Conservation (phyloP, 2,888 invertebrate genomes). For the Argyra leucocephala region DNA sequence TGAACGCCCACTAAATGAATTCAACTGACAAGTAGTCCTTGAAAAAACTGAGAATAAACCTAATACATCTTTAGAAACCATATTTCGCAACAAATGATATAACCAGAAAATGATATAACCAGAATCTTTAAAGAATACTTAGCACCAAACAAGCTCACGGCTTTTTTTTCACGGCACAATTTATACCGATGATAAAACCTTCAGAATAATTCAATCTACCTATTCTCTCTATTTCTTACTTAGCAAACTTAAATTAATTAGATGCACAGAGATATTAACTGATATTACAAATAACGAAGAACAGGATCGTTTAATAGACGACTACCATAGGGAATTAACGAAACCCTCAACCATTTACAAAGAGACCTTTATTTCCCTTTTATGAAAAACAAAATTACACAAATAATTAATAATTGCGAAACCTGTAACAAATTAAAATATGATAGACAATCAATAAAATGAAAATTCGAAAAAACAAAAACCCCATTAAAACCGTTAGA, state of each 20-base stretch:
- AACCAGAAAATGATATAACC: not conserved
- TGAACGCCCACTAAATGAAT: too few species aligned
- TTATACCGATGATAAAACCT: conserved; percentile 19
- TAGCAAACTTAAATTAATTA: conserved; percentile 16
- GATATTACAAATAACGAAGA: conserved; percentile 12
- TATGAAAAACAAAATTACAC: conserved; percentile 19
- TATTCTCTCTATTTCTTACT: too few species aligned
- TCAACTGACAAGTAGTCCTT: too few species aligned
- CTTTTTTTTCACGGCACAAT: conserved; percentile 19
- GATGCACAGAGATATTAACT: conserved; percentile 14
- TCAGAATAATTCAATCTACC: conserved; percentile 18
- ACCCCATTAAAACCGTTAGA: conserved; percentile 21
- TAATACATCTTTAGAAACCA: not conserved
- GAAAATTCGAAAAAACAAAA: conserved; percentile 21
- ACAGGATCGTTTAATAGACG: conserved; percentile 14
- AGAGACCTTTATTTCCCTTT: conserved; percentile 18
- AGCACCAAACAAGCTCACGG: conserved; percentile 19
- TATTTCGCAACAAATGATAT: not conserved
- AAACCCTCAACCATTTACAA: conserved; percentile 16
- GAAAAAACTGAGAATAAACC: too few species aligned
- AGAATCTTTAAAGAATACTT: conserved; percentile 21
- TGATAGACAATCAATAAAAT: conserved; percentile 22
- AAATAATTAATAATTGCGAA: conserved; percentile 17
- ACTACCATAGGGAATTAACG: conserved; percentile 18
- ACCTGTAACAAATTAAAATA: conserved; percentile 20